Evolutionary conservation across 2,113 vertebrate species (phyloP).

Genomic region (Etheostoma spectabile): DNA sequence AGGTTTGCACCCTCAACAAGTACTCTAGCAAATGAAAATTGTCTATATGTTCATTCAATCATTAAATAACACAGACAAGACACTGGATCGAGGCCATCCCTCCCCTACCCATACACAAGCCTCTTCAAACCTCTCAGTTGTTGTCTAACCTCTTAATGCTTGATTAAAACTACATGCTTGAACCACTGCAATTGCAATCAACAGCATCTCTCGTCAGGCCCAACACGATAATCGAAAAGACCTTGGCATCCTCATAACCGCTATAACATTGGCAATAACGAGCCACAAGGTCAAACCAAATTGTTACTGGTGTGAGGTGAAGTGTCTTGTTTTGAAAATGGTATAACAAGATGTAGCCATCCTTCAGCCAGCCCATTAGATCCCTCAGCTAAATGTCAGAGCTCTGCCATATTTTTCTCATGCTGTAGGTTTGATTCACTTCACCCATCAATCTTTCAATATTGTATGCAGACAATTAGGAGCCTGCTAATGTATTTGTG

Average conservation of each 20-base stretch:
- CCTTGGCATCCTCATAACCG: slow-evolving; percentile 26
- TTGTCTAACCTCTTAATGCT: slow-evolving; percentile 67
- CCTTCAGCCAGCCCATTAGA: slow-evolving; percentile 58
- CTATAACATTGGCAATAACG: slow-evolving; percentile 66
- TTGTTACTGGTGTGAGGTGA: slow-evolving; percentile 62
- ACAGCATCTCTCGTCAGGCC: slow-evolving; percentile 51
- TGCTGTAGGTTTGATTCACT: slow-evolving; percentile 59
- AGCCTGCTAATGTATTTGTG: slow-evolving; percentile 64
- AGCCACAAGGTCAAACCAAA: slow-evolving; percentile 72
- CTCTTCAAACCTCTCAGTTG: slow-evolving; percentile 67
- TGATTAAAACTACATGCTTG: slow-evolving; percentile 74
- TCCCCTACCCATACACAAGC: slow-evolving; percentile 31
- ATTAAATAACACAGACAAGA: slow-evolving; percentile 19
- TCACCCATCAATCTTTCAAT: slow-evolving; percentile 62
- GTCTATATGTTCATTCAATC: slow-evolving; percentile 27
- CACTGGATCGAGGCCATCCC: slow-evolving; percentile 43
- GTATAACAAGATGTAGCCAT: slow-evolving; percentile 64
- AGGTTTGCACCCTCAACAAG: slow-evolving; percentile 5
- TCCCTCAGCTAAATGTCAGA: slow-evolving; percentile 71
- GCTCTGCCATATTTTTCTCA: slow-evolving; percentile 35
- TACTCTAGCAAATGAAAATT: slow-evolving; percentile 22
- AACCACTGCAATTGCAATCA: slow-evolving; percentile 70
- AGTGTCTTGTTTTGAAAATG: slow-evolving; percentile 66
- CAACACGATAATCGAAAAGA: slow-evolving; percentile 56
- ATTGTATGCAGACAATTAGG: slow-evolving; percentile 64